Conservation (phyloP, 2,113 vertebrate genomes). For the Notiomystis cincta region DNA sequence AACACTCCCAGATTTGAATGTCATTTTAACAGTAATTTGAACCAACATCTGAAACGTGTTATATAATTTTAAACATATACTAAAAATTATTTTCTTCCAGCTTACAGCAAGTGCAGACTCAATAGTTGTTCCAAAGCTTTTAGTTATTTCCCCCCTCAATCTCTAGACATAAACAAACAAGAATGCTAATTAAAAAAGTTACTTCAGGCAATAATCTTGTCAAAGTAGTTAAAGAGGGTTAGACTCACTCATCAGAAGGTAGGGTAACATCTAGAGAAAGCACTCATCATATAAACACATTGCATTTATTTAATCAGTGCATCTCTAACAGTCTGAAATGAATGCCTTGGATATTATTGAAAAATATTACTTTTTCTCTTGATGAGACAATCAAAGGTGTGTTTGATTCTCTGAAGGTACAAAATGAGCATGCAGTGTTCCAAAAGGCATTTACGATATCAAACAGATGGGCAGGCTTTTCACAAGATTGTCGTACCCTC, state of each 20-base stretch:
- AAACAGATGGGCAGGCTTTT: background rate
- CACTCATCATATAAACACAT: background rate
- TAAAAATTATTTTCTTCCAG: conserved; percentile 65
- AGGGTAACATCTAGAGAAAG: background rate
- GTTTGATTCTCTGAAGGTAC: background rate
- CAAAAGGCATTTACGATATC: background rate
- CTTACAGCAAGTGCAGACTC: conserved; percentile 49
- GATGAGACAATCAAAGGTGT: background rate
- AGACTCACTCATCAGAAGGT: background rate
- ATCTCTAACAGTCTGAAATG: background rate
- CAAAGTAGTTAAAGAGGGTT: conserved; percentile 23
- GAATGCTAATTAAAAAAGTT: conserved; percentile 42
- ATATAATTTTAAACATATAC: conserved; percentile 73
- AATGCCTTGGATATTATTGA: background rate
- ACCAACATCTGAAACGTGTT: conserved; percentile 71
- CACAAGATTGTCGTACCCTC: background rate
- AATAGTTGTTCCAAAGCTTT: conserved; percentile 23
- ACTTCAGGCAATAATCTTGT: conserved; percentile 43
- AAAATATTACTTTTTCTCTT: background rate
- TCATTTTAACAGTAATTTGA: conserved; percentile 70
- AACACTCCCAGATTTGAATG: conserved; percentile 69
- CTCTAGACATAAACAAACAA: conserved; percentile 35
- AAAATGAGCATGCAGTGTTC: background rate
- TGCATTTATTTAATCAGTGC: background rate
- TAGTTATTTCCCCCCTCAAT: conserved; percentile 32